These are phyloP conservation scores for Butastur rufipennis DNA, from an alignment of 2,113 vertebrate genomes.

Conservation along the genomic window DNA sequence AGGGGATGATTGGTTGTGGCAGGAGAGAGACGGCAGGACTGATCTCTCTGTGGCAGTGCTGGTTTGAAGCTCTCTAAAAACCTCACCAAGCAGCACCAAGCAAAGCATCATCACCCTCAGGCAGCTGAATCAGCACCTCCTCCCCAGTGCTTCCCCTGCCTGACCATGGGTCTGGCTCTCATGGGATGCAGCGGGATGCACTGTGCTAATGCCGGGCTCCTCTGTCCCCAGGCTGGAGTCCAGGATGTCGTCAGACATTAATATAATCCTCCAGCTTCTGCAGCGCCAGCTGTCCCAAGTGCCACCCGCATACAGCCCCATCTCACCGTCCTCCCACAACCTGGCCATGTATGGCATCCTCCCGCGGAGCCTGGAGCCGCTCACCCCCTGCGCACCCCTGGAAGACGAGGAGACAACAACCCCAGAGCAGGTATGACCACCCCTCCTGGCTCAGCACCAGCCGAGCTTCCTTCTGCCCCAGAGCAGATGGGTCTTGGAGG, in stretches of 20 bases:
- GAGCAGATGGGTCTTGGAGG: rapidly evolving
- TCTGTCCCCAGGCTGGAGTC: conserved; percentile 85
- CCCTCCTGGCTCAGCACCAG: not conserved
- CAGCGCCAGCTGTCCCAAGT: conserved; percentile 87
- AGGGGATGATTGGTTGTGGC: not conserved
- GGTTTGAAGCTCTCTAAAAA: not conserved
- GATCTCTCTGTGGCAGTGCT: not conserved
- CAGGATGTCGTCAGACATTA: conserved; percentile 91
- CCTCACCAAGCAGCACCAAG: not conserved
- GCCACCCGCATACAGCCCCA: conserved; percentile 82
- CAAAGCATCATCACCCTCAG: not conserved
- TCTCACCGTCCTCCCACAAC: conserved; percentile 74
- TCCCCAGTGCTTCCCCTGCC: not conserved
- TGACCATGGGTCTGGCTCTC: not conserved
- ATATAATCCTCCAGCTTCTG: conserved; percentile 90
- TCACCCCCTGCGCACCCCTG: not conserved
- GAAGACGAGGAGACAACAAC: conserved; percentile 44
- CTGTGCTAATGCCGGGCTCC: not conserved
- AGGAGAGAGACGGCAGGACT: not conserved
- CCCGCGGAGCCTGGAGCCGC: conserved; percentile 58
- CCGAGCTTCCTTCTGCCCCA: rapidly evolving
- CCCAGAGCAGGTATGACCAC: conserved; percentile 72
- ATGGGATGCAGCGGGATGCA: not conserved
- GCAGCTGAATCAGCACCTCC: not conserved
- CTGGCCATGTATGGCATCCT: conserved; percentile 73